Evolutionary conservation across 2,797 vertebrate species (phyloP).

Genomic region (Australoheros facetus): DNA sequence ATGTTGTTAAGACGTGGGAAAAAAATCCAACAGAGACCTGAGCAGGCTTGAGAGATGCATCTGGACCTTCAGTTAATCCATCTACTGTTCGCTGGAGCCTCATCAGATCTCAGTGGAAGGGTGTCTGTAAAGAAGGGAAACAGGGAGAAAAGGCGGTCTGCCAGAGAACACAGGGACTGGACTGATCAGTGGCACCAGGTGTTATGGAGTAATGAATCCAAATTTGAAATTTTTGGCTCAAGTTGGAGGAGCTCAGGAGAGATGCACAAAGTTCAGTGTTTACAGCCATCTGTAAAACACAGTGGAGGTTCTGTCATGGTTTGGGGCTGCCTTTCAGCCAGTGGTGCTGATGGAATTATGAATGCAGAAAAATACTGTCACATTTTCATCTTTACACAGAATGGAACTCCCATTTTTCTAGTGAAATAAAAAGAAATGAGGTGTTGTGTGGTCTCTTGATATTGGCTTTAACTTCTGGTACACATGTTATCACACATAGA

Average conservation of each 20-base stretch:
- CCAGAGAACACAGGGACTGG: too few relatives aligned
- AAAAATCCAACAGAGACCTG: not conserved
- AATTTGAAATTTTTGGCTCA: too few relatives aligned
- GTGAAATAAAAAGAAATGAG: not conserved
- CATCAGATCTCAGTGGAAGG: too few relatives aligned
- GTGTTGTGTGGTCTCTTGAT: not conserved
- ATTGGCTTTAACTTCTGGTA: too few relatives aligned
- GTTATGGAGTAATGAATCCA: too few relatives aligned
- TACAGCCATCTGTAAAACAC: too few relatives aligned
- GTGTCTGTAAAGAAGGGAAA: too few relatives aligned
- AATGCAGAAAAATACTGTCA: not conserved
- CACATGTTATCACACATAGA: too few relatives aligned
- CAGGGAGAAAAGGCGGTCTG: too few relatives aligned
- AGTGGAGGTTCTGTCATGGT: not conserved
- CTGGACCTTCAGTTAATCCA: not conserved
- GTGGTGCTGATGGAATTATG: not conserved
- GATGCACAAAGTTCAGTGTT: too few relatives aligned
- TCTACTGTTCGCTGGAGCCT: not conserved
- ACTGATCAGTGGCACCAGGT: too few relatives aligned
- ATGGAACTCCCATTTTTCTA: not conserved
- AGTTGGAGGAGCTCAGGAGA: too few relatives aligned
- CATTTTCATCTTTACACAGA: not conserved
- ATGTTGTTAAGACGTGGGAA: rapidly evolving
- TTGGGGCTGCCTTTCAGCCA: not conserved
- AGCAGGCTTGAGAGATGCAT: not conserved